A percentile compares a stretch with the other conserved stretches of the same genome.
phyloP scores from a whole-genome alignment of 2,113 vertebrate genomes.

The Phoxinus phoxinus region DNA sequence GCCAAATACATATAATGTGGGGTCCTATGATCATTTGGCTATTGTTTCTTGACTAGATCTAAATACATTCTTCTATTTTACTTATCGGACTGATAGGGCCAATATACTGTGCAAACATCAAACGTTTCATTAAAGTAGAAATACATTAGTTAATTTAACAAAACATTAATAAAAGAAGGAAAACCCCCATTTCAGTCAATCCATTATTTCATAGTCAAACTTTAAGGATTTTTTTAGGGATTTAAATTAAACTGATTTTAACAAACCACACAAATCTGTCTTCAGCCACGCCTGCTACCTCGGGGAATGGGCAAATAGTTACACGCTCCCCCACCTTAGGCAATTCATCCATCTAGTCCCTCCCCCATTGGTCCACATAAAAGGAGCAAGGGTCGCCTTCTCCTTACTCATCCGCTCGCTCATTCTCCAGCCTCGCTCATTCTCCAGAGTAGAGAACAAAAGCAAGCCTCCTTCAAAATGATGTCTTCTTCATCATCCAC shows the following conservation, averaged over 20 bases:
- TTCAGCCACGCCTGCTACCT: neutral
- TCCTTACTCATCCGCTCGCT: neutral
- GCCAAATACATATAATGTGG: neutral
- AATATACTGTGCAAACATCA: neutral
- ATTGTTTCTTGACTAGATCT: neutral
- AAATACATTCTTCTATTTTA: neutral
- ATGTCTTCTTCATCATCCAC: constrained; percentile 41
- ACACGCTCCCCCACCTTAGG: neutral
- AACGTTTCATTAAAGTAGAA: neutral
- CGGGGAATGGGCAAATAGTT: neutral
- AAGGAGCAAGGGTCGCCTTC: constrained; percentile 17
- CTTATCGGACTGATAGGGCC: neutral
- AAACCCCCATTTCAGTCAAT: neutral
- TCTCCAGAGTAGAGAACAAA: constrained; percentile 43
- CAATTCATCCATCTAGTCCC: neutral
- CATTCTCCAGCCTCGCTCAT: constrained; percentile 44
- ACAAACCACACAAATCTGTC: neutral
- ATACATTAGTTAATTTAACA: neutral
- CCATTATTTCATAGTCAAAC: neutral
- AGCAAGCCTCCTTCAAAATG: constrained; percentile 23
- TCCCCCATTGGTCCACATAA: constrained; percentile 31
- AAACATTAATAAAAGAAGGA: neutral
- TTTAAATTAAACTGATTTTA: neutral
- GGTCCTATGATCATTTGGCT: neutral
- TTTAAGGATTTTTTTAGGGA: neutral